Evolutionary conservation across 2,113 vertebrate species (phyloP).

Genomic region (Naja naja): DNA sequence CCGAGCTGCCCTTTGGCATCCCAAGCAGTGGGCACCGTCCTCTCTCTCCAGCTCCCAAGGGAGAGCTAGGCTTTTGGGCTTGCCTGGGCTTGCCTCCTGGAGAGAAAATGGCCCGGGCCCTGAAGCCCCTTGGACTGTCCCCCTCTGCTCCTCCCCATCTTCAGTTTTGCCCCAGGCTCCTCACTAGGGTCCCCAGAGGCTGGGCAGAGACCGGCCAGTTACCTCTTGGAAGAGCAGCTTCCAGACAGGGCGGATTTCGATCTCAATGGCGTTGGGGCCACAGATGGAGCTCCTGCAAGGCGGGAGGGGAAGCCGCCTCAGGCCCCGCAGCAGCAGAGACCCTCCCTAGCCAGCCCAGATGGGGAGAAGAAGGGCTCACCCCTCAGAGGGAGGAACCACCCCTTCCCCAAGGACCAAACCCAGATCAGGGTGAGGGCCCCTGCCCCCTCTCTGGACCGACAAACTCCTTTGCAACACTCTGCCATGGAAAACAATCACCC

Average conservation of each 20-base stretch:
- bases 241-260: conserved; percentile 71
- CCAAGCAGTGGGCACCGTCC: neutral
- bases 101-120: neutral
- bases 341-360: neutral
- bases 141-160: neutral
- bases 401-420: neutral
- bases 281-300: conserved; percentile 66
- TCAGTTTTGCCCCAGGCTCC: neutral
- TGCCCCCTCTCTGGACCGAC: neutral
- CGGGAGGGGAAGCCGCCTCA: neutral
- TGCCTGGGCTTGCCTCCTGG: neutral
- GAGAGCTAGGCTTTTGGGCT: neutral
- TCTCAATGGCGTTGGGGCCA: conserved; percentile 69
- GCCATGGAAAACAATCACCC: too few relatives aligned
- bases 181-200: rapidly evolving
- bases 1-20: neutral
- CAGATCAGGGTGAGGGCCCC: neutral
- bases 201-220: neutral
- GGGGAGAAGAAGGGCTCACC: neutral
- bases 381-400: neutral
- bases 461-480: neutral
- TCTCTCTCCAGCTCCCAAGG: neutral
- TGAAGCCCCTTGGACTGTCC: neutral
- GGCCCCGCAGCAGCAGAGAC: neutral
- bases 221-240: conserved; percentile 74